Base-by-base conservation (phyloP, 2,888 invertebrate genomes). In the Andricus quercusramuli region DNA sequence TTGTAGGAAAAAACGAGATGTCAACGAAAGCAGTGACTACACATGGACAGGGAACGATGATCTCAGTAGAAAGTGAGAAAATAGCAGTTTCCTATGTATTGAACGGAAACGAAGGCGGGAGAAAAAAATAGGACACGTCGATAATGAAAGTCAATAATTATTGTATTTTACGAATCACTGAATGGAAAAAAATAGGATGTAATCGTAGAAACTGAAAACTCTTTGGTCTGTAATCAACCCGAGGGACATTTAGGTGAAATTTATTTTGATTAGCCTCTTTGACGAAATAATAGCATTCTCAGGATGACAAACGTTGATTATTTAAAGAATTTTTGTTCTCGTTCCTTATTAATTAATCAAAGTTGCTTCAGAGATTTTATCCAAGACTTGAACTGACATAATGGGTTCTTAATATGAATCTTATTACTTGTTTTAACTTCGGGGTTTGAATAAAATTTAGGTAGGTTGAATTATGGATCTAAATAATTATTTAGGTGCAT, bases 71-170 rank as follows among this genome's bases (percentile, higher is more conserved):
- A 88, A 88, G 88, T 88, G 86, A 82, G 77, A 77, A 84, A 83
- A 74, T 78, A 78, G 82, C 81, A 78, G 80, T 84, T 85, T 82
- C 83, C 79, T 79, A 79, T 29, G 82, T 47, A 62, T 78, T 59
- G 41, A 65, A 66, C 37, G 20, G 59, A 62, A 66, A 77, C 78
- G 79, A 81, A 83, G 85, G 84, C 77, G 64, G 74, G 56, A n/a
- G 68, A 74, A 68, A 81, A 86, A 90, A 90, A 89, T 88, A 81
- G 88, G 85, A 84, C 90, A 84, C 78, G 79, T 74, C 62, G 56
- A 77, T 83, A 88, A 88, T 86, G 89, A 90, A 90, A 90, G 90
- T 89, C 83, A 47, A 67, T 80, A 82, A 85, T 85, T 83, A 82
- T 74, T 56, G 25, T 56, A 74, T 74, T 74, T 22, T 25, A 70